Conservation (phyloP, 2,888 invertebrate species). For the Branchipolynoe longqiensis region DNA sequence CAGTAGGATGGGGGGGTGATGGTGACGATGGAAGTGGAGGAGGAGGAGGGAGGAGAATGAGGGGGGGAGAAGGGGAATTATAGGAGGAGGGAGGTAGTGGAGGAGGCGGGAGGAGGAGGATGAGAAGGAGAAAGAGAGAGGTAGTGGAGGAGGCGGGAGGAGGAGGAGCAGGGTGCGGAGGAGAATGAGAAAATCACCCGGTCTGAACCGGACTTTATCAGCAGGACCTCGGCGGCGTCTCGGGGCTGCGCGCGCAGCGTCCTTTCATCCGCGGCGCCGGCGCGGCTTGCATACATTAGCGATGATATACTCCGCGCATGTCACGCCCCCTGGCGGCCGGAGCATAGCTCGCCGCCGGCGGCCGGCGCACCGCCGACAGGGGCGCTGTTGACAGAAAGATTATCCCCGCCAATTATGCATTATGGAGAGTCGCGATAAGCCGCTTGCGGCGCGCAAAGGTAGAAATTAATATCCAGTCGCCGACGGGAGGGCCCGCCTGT, state of each 20-base stretch:
- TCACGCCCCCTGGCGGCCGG: slow-evolving; percentile 23
- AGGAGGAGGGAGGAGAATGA: too few relatives aligned
- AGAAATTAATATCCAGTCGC: slow-evolving; percentile 52
- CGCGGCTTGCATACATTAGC: slow-evolving; percentile 9
- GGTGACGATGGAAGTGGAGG: too few relatives aligned
- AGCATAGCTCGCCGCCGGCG: slow-evolving; percentile 18
- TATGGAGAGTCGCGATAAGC: slow-evolving; percentile 54
- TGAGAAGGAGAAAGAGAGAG: too few relatives aligned
- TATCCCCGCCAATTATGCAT: slow-evolving; percentile 53
- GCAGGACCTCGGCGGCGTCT: slow-evolving; percentile 1
- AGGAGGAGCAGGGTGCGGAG: not conserved
- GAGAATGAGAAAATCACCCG: not conserved
- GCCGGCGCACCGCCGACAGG: slow-evolving; percentile 3
- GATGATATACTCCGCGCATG: slow-evolving; percentile 31
- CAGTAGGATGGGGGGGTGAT: too few relatives aligned
- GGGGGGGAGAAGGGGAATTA: too few relatives aligned
- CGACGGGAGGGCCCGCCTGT: slow-evolving; percentile 6
- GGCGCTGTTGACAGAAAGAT: slow-evolving; percentile 43
- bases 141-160: not conserved
- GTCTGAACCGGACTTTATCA: not conserved
- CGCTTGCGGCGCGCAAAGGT: slow-evolving; percentile 25
- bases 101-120: too few relatives aligned
- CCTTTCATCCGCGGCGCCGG: not conserved
- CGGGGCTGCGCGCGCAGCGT: not conserved
- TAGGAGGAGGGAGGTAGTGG: too few relatives aligned